Percentiles rank a stretch among this genome's conserved stretches.
phyloP scores from a whole-genome alignment of 1,140 invertebrate genomes.

The Lethocerus indicus region DNA sequence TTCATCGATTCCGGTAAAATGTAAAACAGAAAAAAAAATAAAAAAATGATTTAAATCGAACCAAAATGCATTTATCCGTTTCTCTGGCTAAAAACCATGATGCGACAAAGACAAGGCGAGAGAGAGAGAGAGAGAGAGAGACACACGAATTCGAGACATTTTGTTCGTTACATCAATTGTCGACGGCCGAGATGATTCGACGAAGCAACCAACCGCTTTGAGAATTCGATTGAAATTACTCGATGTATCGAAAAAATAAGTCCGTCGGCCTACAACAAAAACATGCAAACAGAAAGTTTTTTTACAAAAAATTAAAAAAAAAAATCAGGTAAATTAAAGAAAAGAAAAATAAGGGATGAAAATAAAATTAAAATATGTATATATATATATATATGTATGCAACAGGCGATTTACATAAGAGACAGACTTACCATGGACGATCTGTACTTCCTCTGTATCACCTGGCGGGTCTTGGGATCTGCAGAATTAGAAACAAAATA shows the following conservation, averaged over 20 bases:
- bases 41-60: conserved; percentile 11
- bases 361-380: background rate
- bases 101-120: too few species aligned
- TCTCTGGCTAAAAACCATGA: too few species aligned
- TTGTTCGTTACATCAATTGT: too few species aligned
- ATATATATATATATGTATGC: background rate
- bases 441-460: conserved; percentile 92
- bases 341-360: background rate
- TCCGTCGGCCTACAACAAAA: conserved; percentile 32
- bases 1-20: too few species aligned
- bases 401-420: background rate
- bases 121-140: too few species aligned
- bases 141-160: too few species aligned
- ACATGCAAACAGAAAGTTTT: conserved; percentile 12
- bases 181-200: too few species aligned
- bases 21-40: conserved; percentile 13
- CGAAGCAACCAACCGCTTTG: conserved; percentile 20
- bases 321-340: conserved; percentile 18
- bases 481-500: conserved; percentile 33
- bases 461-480: conserved; percentile 96
- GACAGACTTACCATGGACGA: conserved; percentile 83
- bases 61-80: too few species aligned
- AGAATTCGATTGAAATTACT: conserved; percentile 35
- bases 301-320: conserved; percentile 17
- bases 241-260: conserved; percentile 40